A percentile compares a stretch with the other conserved stretches of the same genome.
phyloP scores from a whole-genome alignment of 2,888 invertebrate species.

The Drosophila ustulata region DNA sequence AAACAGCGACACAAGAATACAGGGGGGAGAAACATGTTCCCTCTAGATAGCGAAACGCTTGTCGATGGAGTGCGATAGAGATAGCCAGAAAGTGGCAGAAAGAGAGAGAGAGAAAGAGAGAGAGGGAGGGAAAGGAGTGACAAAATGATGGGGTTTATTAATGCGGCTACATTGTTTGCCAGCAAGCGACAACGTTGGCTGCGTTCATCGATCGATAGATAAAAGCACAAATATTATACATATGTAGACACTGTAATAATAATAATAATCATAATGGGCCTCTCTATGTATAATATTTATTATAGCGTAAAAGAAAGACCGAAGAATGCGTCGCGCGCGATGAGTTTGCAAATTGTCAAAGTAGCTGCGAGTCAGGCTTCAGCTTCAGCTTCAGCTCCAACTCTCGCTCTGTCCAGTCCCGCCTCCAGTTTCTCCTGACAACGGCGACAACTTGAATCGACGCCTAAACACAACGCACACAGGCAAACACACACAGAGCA shows the following conservation, averaged over 20 bases:
- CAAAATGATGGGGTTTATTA: constrained; percentile 60
- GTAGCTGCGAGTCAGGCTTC: constrained; percentile 35
- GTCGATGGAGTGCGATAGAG: constrained; percentile 12
- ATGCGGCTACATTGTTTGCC: constrained; percentile 65
- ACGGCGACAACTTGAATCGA: constrained; percentile 57
- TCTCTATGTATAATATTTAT: constrained; percentile 32
- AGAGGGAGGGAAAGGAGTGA: constrained; percentile 32
- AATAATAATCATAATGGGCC: constrained; percentile 43
- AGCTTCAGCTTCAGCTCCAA: constrained; percentile 10
- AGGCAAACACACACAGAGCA: constrained; percentile 18
- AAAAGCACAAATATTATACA: constrained; percentile 27
- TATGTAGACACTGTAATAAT: constrained; percentile 49
- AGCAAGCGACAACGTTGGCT: constrained; percentile 14
- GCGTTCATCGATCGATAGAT: constrained; percentile 28
- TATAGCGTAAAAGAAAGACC: background rate
- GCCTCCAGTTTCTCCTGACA: constrained; percentile 56
- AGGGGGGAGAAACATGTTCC: constrained; percentile 10
- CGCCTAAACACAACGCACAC: constrained; percentile 49
- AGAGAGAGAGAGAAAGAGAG: constrained; percentile 10
- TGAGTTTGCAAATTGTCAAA: constrained; percentile 60
- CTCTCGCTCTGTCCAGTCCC: constrained; percentile 34
- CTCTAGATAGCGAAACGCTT: constrained; percentile 21
- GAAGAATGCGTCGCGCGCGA: constrained; percentile 36
- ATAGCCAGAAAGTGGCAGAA: background rate
- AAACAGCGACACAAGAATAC: constrained; percentile 20